These are phyloP conservation scores for Echiichthys vipera DNA, from an alignment of 2,797 vertebrate genomes.

Conservation along the genomic window DNA sequence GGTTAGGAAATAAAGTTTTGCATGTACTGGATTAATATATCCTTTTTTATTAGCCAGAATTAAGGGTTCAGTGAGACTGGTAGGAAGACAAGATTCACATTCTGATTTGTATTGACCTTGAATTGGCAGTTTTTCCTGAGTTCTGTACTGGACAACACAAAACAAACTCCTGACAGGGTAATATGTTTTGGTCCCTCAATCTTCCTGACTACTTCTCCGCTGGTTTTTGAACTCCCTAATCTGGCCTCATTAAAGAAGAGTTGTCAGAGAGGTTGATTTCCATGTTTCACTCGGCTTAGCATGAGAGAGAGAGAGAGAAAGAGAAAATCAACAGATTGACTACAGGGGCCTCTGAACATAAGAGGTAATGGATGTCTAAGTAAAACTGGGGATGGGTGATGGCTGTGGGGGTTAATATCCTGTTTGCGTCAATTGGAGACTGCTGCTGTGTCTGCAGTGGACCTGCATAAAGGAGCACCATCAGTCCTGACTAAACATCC, in stretches of 20 bases:
- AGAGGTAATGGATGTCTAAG: slow-evolving; percentile 14
- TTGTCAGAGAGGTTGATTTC: slow-evolving; percentile 79
- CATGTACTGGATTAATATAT: slow-evolving; percentile 17
- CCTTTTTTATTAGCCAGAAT: neutral
- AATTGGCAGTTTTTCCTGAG: neutral
- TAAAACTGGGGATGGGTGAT: slow-evolving; percentile 30
- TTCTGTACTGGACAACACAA: neutral
- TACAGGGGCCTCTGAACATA: slow-evolving; percentile 15
- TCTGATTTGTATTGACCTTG: neutral
- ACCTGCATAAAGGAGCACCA: slow-evolving; percentile 51
- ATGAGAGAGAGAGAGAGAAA: slow-evolving; percentile 4
- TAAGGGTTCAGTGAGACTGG: neutral
- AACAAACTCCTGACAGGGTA: neutral
- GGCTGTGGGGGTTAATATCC: slow-evolving; percentile 58
- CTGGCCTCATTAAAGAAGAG: slow-evolving; percentile 85
- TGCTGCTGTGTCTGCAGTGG: slow-evolving; percentile 57
- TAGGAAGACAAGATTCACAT: slow-evolving; percentile 1
- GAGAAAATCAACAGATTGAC: slow-evolving; percentile 8
- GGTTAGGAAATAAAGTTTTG: slow-evolving; percentile 18
- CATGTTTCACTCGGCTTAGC: slow-evolving; percentile 75
- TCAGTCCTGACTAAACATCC: slow-evolving; percentile 55
- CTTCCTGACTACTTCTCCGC: slow-evolving; percentile 3
- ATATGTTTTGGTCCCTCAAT: neutral
- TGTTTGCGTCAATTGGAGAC: slow-evolving; percentile 57
- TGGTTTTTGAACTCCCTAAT: slow-evolving; percentile 60